Evolutionary conservation across 2,797 vertebrate species (phyloP).

Genomic region (Lophotriccus pileatus): DNA sequence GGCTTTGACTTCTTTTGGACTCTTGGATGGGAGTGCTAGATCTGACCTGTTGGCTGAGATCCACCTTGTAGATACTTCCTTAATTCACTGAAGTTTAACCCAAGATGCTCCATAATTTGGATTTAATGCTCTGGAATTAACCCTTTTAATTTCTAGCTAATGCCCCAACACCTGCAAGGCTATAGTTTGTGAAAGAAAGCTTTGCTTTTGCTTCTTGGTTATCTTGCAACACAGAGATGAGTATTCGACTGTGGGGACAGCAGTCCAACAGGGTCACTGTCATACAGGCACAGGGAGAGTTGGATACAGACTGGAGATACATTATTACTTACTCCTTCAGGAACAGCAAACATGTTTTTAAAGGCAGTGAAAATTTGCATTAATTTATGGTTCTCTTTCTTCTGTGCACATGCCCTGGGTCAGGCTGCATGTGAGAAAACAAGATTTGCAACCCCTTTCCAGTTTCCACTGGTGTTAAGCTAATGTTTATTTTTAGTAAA

Average conservation of each 20-base stretch:
- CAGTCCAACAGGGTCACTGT: not conserved
- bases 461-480: conserved; percentile 28
- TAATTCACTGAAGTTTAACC: conserved; percentile 5
- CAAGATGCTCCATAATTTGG: not conserved
- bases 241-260: not conserved
- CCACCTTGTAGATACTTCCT: not conserved
- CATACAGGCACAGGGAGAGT: not conserved
- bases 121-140: not conserved
- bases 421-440: not conserved
- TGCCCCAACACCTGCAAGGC: not conserved
- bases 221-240: not conserved
- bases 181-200: not conserved
- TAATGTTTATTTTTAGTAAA: conserved; percentile 47
- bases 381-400: not conserved
- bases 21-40: conserved; percentile 31
- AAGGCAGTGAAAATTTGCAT: not conserved
- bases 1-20: conserved; percentile 33
- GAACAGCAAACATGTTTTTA: not conserved
- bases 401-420: not conserved
- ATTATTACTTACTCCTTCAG: not conserved
- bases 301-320: not conserved
- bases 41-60: conserved; percentile 47
- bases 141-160: not conserved
- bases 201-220: not conserved
- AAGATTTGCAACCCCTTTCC: not conserved